Conservation (phyloP, 92 coral and sea anemone genomes). For the Phymanthus crucifer region DNA sequence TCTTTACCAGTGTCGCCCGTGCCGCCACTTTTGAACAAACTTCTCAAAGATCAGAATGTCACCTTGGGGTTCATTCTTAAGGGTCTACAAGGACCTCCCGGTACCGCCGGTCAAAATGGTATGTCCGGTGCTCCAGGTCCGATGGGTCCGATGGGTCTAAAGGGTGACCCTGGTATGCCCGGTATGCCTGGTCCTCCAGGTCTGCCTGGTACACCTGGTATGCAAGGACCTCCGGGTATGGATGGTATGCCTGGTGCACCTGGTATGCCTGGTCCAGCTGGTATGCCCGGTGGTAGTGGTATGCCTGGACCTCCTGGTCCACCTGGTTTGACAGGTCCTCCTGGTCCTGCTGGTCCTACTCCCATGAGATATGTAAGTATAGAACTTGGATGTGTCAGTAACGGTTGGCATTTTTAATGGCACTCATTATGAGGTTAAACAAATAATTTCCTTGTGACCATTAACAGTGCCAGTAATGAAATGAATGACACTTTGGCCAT, state of each 20-base stretch:
- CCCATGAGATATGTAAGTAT: constrained; percentile 99
- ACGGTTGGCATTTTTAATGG: background rate
- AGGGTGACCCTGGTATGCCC: constrained; percentile 94
- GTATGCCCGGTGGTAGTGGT: constrained; percentile 99
- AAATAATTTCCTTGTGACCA: too few species aligned
- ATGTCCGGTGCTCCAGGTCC: constrained; percentile 97
- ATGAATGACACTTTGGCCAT: too few species aligned
- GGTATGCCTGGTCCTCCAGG: constrained; percentile 97
- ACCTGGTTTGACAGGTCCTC: constrained; percentile 91
- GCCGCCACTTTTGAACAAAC: constrained; percentile 96
- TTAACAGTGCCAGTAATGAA: too few species aligned
- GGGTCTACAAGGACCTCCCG: constrained; percentile 99
- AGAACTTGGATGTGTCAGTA: background rate
- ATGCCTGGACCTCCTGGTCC: constrained; percentile 95
- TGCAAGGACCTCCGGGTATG: constrained; percentile 98
- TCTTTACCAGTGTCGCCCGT: constrained; percentile 96
- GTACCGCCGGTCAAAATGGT: constrained; percentile 92
- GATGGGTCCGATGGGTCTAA: constrained; percentile 90
- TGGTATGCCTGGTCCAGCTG: constrained; percentile 97
- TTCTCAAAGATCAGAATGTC: constrained; percentile 98
- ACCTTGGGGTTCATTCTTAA: constrained; percentile 98
- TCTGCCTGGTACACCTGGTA: constrained; percentile 91
- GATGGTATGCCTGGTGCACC: constrained; percentile 99
- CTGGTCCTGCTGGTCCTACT: constrained; percentile 96
- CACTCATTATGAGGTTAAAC: too few species aligned